These are phyloP conservation scores for Chiloscyllium plagiosum DNA, from an alignment of 2,113 vertebrate genomes.

Conservation along the genomic window DNA sequence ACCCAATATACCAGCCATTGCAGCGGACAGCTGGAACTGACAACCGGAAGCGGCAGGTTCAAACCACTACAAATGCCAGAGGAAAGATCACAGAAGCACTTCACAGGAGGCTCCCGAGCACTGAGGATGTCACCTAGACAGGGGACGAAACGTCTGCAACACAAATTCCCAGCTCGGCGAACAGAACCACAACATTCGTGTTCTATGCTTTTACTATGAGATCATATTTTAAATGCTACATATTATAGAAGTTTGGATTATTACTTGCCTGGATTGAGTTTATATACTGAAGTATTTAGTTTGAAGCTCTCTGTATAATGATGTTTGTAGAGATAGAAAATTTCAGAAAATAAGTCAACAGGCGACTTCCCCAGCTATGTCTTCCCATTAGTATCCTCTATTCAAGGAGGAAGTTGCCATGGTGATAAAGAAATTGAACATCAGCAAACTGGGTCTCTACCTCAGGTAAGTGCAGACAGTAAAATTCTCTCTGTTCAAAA, in stretches of 20 bases:
- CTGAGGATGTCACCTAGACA: no score
- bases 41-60: no score
- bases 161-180: no score
- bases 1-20: no score
- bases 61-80: no score
- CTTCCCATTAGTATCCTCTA: not conserved
- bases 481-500: not conserved
- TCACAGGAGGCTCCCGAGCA: no score
- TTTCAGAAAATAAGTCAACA: no score
- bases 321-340: not conserved
- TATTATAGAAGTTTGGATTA: not conserved
- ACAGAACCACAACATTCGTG: not conserved
- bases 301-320: not conserved
- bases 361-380: not conserved
- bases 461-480: not conserved
- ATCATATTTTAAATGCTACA: not conserved
- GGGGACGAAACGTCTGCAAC: no score
- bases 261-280: not conserved
- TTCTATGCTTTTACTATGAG: not conserved
- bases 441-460: not conserved
- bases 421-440: not conserved
- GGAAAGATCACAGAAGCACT: no score
- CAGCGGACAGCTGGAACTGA: no score
- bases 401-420: not conserved
- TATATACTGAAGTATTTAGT: not conserved